Conservation (phyloP, 2,888 invertebrate genomes). For the Teinopalpus imperialis region DNA sequence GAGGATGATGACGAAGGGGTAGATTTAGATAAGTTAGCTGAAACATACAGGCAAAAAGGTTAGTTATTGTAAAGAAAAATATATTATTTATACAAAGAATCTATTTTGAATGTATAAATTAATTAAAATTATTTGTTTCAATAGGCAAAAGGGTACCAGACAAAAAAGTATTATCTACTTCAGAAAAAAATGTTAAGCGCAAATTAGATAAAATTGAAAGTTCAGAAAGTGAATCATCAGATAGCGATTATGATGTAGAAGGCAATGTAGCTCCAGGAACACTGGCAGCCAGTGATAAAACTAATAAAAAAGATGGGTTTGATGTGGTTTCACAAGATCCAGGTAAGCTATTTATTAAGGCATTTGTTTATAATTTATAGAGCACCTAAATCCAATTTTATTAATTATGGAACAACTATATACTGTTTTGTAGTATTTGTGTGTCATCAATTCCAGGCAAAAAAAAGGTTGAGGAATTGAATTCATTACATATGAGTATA, state of each 20-base stretch:
- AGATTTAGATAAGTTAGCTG: constrained; percentile 91
- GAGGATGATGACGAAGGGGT: constrained; percentile 93
- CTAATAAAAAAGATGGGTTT: constrained; percentile 82
- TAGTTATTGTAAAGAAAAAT: constrained; percentile 36
- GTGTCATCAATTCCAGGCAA: too few species aligned
- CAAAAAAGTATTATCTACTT: constrained; percentile 33
- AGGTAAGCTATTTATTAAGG: too few species aligned
- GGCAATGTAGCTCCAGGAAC: constrained; percentile 47
- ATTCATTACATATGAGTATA: too few species aligned
- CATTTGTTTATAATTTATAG: too few species aligned
- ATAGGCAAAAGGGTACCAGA: constrained; percentile 63
- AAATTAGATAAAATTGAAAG: constrained; percentile 62
- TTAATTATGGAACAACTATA: too few species aligned
- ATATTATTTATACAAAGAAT: too few species aligned
- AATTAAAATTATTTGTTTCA: too few species aligned
- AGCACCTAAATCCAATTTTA: too few species aligned
- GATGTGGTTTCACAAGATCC: constrained; percentile 85
- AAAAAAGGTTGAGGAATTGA: too few species aligned
- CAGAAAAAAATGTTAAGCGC: constrained; percentile 43
- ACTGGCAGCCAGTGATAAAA: constrained; percentile 45
- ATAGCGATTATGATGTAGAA: constrained; percentile 76
- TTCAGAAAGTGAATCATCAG: constrained; percentile 65
- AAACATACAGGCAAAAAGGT: constrained; percentile 88
- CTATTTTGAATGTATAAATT: too few species aligned
- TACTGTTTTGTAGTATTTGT: too few species aligned